These are phyloP conservation scores for Mythimna loreyi DNA, from an alignment of 2,888 invertebrate genomes.

Conservation along the genomic window DNA sequence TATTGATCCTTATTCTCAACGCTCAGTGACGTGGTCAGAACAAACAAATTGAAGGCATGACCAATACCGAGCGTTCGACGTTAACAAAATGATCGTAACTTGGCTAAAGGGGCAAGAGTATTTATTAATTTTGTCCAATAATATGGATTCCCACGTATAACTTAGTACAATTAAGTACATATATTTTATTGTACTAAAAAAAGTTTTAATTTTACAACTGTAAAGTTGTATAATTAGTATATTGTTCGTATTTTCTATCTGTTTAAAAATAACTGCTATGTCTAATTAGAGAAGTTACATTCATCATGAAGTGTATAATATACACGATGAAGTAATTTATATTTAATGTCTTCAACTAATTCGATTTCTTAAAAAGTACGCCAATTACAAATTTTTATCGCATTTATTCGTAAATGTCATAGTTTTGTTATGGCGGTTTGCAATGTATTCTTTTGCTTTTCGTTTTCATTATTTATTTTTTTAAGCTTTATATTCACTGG, in stretches of 20 bases:
- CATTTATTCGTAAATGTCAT: slow-evolving; percentile 44
- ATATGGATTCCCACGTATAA: background rate
- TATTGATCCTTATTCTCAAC: too few species aligned
- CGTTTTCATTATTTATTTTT: background rate
- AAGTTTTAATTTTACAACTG: too few species aligned
- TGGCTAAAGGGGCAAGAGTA: too few species aligned
- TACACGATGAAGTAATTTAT: slow-evolving; percentile 18
- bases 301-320: slow-evolving; percentile 1
- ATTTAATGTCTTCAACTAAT: slow-evolving; percentile 40
- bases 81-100: too few species aligned
- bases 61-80: too few species aligned
- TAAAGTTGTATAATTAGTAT: background rate
- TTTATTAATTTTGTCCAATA: too few species aligned
- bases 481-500: background rate
- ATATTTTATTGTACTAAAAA: too few species aligned
- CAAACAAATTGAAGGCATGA: too few species aligned
- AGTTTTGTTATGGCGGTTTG: slow-evolving; percentile 32
- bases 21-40: too few species aligned
- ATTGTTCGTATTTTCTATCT: background rate
- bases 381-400: slow-evolving; percentile 43
- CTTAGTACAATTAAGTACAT: too few species aligned
- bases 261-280: slow-evolving; percentile 3
- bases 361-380: slow-evolving; percentile 25
- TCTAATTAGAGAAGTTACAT: background rate
- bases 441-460: background rate